phyloP scores from a whole-genome alignment of 2,888 invertebrate genomes.

The Agrotis segetum region DNA sequence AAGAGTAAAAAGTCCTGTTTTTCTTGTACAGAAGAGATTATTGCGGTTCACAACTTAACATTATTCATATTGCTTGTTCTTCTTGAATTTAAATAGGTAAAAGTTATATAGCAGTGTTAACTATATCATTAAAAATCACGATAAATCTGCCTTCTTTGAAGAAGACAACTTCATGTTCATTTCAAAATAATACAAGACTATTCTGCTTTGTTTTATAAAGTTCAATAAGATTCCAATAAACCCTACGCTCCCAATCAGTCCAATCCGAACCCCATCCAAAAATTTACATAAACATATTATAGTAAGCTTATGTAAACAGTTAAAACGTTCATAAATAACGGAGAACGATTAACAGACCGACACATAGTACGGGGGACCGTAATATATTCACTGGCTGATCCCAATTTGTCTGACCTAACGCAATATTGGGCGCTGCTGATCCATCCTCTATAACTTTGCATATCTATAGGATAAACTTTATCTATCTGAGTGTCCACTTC shows the following conservation, averaged over 20 bases:
- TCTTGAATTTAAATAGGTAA: too few species aligned
- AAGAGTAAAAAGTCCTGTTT: too few species aligned
- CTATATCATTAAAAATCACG: too few species aligned
- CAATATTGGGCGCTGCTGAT: slow-evolving; percentile 83
- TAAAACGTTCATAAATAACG: slow-evolving; percentile 85
- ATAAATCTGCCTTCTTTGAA: too few species aligned
- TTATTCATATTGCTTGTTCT: too few species aligned
- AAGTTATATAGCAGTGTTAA: too few species aligned
- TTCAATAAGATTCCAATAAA: neutral
- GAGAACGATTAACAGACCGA: slow-evolving; percentile 89
- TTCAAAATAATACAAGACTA: neutral
- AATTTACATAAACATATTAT: slow-evolving; percentile 53
- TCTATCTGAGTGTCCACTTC: slow-evolving; percentile 32
- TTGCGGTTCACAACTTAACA: too few species aligned
- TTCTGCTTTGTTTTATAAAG: neutral
- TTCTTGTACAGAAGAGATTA: too few species aligned
- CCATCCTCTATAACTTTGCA: slow-evolving; percentile 75
- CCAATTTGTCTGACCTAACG: slow-evolving; percentile 90
- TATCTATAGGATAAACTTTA: slow-evolving; percentile 66
- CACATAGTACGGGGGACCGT: slow-evolving; percentile 84
- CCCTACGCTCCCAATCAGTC: slow-evolving; percentile 17
- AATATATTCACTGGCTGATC: slow-evolving; percentile 90
- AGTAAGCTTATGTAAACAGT: slow-evolving; percentile 72
- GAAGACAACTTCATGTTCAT: too few species aligned
- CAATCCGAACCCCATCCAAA: slow-evolving; percentile 38